These are phyloP conservation scores for Drosophila ohnishii DNA, from an alignment of 1,140 invertebrate species.

Conservation along the genomic window DNA sequence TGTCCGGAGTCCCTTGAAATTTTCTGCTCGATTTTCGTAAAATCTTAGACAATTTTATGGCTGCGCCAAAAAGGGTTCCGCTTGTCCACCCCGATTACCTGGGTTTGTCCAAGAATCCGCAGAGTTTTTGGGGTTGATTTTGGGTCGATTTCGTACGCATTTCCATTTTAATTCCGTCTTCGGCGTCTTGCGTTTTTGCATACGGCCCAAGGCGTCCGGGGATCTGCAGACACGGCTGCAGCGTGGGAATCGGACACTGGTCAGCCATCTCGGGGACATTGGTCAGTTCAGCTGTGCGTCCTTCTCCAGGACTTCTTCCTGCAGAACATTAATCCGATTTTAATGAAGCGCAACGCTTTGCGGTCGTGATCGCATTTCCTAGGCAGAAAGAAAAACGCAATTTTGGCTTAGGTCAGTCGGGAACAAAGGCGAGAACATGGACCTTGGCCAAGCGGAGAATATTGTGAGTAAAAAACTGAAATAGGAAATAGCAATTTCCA, in stretches of 20 bases:
- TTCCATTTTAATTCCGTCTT: constrained; percentile 55
- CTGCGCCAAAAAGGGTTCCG: constrained; percentile 63
- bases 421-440: constrained; percentile 19
- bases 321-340: constrained; percentile 71
- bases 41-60: constrained; percentile 58
- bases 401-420: constrained; percentile 31
- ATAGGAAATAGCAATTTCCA: not conserved
- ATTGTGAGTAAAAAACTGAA: constrained; percentile 9
- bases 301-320: constrained; percentile 15
- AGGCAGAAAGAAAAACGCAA: constrained; percentile 38
- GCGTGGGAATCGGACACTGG: constrained; percentile 67
- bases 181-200: constrained; percentile 66
- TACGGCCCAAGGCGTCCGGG: constrained; percentile 49
- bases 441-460: constrained; percentile 1
- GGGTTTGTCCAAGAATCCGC: constrained; percentile 13
- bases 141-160: constrained; percentile 75
- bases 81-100: constrained; percentile 58
- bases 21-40: constrained; percentile 75
- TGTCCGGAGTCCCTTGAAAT: constrained; percentile 55
- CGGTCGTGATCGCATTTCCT: constrained; percentile 60
- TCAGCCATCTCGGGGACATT: constrained; percentile 30
- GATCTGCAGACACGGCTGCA: constrained; percentile 46
- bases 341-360: constrained; percentile 79
- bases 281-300: constrained; percentile 42
- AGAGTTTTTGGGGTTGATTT: constrained; percentile 57